phyloP scores from a whole-genome alignment of 2,113 vertebrate genomes.

The Glaucomys volans region DNA sequence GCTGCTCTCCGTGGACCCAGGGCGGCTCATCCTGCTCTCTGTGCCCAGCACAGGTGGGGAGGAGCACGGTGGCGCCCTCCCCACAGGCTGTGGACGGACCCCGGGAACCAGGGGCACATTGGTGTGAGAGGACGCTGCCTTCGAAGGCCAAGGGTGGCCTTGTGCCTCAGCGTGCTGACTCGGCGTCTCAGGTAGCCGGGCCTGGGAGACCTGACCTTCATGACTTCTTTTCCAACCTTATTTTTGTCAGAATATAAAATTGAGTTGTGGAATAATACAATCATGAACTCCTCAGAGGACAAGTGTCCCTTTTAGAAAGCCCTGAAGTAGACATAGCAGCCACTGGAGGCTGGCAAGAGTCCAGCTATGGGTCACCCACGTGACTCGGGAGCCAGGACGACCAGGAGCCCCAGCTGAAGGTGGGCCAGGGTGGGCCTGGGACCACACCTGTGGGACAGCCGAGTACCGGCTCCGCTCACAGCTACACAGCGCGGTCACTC shows the following conservation, averaged over 20 bases:
- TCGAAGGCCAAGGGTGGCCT: background rate
- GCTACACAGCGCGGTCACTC: too few species aligned
- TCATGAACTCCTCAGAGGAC: background rate
- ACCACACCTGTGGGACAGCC: rapidly evolving
- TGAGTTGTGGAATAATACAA: background rate
- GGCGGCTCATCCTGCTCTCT: background rate
- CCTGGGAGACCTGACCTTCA: rapidly evolving
- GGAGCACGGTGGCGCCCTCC: too few species aligned
- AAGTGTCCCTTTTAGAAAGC: background rate
- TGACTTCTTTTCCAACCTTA: background rate
- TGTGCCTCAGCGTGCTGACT: rapidly evolving
- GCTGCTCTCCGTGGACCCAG: too few species aligned
- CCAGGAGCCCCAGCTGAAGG: too few species aligned
- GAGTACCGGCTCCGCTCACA: rapidly evolving
- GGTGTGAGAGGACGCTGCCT: background rate
- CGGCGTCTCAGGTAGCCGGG: too few species aligned
- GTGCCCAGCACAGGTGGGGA: background rate
- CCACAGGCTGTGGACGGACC: too few species aligned
- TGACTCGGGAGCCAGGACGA: rapidly evolving
- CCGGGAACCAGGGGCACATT: background rate
- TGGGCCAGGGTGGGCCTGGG: background rate
- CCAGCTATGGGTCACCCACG: too few species aligned
- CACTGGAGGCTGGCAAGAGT: rapidly evolving
- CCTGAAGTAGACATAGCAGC: too few species aligned
- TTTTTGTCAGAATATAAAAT: background rate